Evolutionary conservation across 2,888 invertebrate species (phyloP).

Genomic region (Epistrophe eligans): DNA sequence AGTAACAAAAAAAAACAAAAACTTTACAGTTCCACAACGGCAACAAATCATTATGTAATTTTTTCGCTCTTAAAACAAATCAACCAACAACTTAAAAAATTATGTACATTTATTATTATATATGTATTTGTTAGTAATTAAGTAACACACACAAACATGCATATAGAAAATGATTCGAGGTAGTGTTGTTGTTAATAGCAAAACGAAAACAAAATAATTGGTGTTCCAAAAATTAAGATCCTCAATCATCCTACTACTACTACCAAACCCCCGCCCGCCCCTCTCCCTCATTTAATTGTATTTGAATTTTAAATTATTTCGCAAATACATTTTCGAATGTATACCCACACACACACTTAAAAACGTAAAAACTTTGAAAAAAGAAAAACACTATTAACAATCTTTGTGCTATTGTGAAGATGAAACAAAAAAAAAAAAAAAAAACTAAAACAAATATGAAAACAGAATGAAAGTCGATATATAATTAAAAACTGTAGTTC

Average conservation of each 20-base stretch:
- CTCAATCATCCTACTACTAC: slow-evolving; percentile 24
- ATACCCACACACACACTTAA: slow-evolving; percentile 30
- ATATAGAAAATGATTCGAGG: slow-evolving; percentile 49
- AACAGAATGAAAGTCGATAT: slow-evolving; percentile 61
- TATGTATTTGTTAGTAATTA: slow-evolving; percentile 65
- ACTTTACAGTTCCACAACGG: slow-evolving; percentile 7
- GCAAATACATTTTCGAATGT: slow-evolving; percentile 57
- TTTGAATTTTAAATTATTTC: slow-evolving; percentile 63
- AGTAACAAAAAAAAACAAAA: slow-evolving; percentile 66
- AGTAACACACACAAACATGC: slow-evolving; percentile 48
- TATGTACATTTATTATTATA: slow-evolving; percentile 34
- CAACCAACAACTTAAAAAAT: slow-evolving; percentile 53
- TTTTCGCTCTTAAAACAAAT: slow-evolving; percentile 50
- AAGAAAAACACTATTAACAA: slow-evolving; percentile 44
- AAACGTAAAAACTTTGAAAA: slow-evolving; percentile 42
- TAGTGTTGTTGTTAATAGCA: slow-evolving; percentile 51
- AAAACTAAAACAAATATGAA: slow-evolving; percentile 37
- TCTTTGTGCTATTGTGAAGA: slow-evolving; percentile 67
- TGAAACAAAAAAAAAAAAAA: neutral
- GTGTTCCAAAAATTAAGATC: slow-evolving; percentile 44
- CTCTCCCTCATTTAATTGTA: slow-evolving; percentile 47
- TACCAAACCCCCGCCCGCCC: neutral
- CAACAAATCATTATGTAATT: slow-evolving; percentile 64
- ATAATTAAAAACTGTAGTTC: slow-evolving; percentile 64
- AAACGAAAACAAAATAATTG: slow-evolving; percentile 37